A percentile compares a stretch with the other conserved stretches of the same genome.
Conservation (phyloP, 2,113 vertebrate species). For the Xerus inauris region DNA sequence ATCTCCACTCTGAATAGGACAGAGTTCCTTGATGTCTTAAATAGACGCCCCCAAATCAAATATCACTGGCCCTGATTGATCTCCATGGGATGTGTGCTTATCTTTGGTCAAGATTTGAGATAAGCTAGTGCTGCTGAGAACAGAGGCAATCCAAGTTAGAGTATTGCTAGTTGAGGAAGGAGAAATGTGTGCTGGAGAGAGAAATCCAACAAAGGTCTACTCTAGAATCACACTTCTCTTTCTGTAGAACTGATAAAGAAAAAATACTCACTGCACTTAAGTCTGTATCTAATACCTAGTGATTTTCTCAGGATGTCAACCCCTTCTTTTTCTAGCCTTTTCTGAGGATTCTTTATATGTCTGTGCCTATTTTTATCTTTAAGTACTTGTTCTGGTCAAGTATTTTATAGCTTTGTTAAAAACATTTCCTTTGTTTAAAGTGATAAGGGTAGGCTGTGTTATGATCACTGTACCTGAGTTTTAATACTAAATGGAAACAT, state of each 20-base stretch:
- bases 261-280: background rate
- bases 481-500: background rate
- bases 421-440: background rate
- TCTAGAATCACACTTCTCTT: background rate
- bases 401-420: slow-evolving; percentile 1
- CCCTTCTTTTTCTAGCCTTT: background rate
- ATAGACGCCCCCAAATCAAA: background rate
- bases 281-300: background rate
- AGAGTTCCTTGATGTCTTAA: background rate
- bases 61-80: background rate
- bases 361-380: background rate
- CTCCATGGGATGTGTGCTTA: background rate
- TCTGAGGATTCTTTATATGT: background rate
- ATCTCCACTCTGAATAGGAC: background rate
- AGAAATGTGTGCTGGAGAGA: background rate
- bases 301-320: background rate
- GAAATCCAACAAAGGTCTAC: background rate
- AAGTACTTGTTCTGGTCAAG: slow-evolving; percentile 4
- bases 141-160: background rate
- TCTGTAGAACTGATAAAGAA: background rate
- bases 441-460: background rate
- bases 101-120: background rate
- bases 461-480: background rate
- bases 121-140: background rate
- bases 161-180: background rate